Conservation (phyloP, 2,888 invertebrate species). For the Lasioglossum figueresi region DNA sequence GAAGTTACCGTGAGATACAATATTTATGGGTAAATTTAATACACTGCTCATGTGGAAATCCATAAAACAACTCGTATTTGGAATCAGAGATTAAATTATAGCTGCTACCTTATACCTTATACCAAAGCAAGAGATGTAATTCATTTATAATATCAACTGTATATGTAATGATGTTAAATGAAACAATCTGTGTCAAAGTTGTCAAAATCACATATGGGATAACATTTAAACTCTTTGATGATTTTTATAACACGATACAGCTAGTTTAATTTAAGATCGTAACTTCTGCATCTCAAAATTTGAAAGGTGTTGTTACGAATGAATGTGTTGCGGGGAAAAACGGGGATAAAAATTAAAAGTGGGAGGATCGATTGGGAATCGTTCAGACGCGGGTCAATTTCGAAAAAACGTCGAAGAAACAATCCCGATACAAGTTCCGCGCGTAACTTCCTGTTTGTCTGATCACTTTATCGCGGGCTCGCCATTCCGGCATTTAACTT, state of each 20-base stretch:
- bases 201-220: neutral
- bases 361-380: neutral
- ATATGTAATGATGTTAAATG: neutral
- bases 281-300: neutral
- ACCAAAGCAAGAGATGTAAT: neutral
- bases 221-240: neutral
- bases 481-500: conserved; percentile 41
- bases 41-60: neutral
- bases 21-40: neutral
- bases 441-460: conserved; percentile 47
- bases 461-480: conserved; percentile 58
- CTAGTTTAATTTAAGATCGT: neutral
- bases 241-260: neutral
- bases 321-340: neutral
- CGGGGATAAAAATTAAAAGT: neutral
- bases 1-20: neutral
- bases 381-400: neutral
- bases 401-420: neutral
- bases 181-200: neutral
- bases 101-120: neutral
- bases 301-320: neutral
- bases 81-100: neutral
- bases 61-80: neutral
- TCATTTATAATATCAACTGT: neutral
- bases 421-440: conserved; percentile 6